Evolutionary conservation across 2,797 vertebrate genomes (phyloP).

Genomic region (Myotis planiceps): DNA sequence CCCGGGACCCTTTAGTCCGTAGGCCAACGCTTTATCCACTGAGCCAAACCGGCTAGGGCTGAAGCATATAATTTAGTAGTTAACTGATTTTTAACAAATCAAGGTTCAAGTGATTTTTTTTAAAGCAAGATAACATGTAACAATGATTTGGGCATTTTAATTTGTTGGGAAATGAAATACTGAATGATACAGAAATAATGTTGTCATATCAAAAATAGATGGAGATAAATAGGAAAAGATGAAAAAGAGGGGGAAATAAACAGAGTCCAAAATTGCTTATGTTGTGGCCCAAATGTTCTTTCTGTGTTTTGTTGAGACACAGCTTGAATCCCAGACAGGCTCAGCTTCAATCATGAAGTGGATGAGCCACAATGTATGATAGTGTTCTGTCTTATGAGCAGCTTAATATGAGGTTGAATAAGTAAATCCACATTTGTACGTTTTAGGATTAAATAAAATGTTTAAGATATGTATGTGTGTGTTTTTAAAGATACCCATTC

Average conservation of each 20-base stretch:
- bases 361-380: no score
- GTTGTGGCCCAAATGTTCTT: background rate
- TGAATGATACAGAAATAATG: background rate
- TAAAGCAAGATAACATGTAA: background rate
- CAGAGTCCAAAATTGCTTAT: background rate
- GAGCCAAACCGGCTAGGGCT: background rate
- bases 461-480: background rate
- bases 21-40: no score
- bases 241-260: background rate
- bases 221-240: background rate
- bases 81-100: slow-evolving; percentile 23
- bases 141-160: background rate
- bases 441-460: slow-evolving; percentile 9
- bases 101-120: background rate
- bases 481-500: background rate
- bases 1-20: no score
- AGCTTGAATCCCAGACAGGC: background rate
- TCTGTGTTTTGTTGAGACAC: background rate
- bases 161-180: slow-evolving; percentile 22
- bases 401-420: background rate
- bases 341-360: background rate
- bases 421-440: background rate
- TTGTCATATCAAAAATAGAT: background rate
- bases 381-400: background rate
- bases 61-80: background rate